phyloP scores from a whole-genome alignment of 2,888 invertebrate species.

The Amorpha juglandis region DNA sequence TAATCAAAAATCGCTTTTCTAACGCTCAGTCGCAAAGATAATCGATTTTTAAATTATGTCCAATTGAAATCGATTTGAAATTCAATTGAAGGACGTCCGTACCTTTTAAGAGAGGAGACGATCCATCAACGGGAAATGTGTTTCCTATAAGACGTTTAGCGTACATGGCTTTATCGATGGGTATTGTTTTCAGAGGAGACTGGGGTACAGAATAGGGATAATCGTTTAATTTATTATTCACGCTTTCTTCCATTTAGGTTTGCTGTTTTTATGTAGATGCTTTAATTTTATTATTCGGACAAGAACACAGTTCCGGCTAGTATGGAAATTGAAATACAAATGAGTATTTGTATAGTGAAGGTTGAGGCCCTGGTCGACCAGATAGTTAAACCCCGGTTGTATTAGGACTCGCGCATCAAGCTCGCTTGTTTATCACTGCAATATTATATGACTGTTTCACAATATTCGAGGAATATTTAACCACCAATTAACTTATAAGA shows the following conservation, averaged over 20 bases:
- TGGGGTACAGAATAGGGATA: not conserved
- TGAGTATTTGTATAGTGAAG: not conserved
- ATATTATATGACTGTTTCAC: too few species aligned
- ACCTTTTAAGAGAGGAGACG: not conserved
- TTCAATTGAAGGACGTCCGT: not conserved
- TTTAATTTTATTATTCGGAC: not conserved
- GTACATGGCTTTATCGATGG: constrained; percentile 12
- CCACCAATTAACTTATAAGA: too few species aligned
- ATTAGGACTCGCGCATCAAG: too few species aligned
- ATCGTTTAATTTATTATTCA: constrained; percentile 6
- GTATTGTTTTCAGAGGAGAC: not conserved
- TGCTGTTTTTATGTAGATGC: not conserved
- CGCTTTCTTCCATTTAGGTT: not conserved
- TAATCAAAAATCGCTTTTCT: not conserved
- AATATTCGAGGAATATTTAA: too few species aligned
- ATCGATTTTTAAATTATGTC: not conserved
- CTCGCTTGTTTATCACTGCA: too few species aligned
- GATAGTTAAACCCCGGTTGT: too few species aligned
- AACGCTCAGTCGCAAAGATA: not conserved
- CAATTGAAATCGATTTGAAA: not conserved
- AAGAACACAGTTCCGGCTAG: not conserved
- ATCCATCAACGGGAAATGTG: constrained; percentile 16
- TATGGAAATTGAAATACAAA: not conserved
- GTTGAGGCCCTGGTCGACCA: too few species aligned
- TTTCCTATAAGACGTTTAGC: constrained; percentile 16